A percentile compares a stretch with the other conserved stretches of the same genome.
Evolutionary conservation across 1,140 invertebrate species (phyloP).

Genomic region (Hylyphantes graminicola): DNA sequence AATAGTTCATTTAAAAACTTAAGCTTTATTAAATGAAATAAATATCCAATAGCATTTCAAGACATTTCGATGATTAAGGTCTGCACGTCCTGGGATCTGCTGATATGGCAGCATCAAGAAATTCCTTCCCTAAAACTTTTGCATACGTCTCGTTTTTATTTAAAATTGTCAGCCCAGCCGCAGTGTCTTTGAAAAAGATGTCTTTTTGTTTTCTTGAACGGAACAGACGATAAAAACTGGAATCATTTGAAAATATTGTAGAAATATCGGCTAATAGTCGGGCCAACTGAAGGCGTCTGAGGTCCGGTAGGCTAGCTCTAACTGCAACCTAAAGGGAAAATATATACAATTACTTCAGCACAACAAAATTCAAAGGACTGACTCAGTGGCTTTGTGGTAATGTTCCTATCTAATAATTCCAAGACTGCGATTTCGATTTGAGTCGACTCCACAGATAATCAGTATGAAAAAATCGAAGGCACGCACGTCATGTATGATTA

Average conservation of each 20-base stretch:
- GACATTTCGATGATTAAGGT: too few species aligned
- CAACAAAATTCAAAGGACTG: not conserved
- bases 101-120: slow-evolving; percentile 21
- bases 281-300: not conserved
- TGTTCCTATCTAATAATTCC: too few species aligned
- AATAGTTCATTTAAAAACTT: too few species aligned
- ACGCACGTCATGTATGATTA: too few species aligned
- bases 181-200: slow-evolving; percentile 70
- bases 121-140: slow-evolving; percentile 30
- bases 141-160: not conserved
- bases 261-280: slow-evolving; percentile 28
- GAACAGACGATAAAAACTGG: slow-evolving; percentile 63
- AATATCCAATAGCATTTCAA: too few species aligned
- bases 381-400: too few species aligned
- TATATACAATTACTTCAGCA: not conserved
- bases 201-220: slow-evolving; percentile 69
- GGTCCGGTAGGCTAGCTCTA: not conserved
- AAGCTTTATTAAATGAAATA: too few species aligned
- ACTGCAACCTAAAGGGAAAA: slow-evolving; percentile 21
- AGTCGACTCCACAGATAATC: not conserved
- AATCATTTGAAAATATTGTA: not conserved
- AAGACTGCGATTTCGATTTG: too few species aligned
- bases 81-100: slow-evolving; percentile 28
- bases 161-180: slow-evolving; percentile 14
- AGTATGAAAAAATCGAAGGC: not conserved